A percentile compares a stretch with the other conserved stretches of the same genome.
Evolutionary conservation across 2,113 vertebrate genomes (phyloP).

Genomic region (Macquaria australasica): DNA sequence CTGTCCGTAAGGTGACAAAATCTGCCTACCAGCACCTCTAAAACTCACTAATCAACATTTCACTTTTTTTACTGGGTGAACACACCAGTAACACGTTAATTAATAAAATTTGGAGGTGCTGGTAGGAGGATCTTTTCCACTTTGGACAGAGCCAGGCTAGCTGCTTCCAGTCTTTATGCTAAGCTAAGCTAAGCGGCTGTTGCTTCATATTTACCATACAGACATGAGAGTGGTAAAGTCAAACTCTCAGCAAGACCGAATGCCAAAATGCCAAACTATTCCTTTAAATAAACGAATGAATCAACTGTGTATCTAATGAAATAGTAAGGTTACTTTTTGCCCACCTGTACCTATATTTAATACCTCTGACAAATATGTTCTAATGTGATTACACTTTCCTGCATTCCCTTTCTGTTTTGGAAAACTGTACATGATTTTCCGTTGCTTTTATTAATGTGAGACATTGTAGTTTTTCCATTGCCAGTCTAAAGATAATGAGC

Average conservation of each 20-base stretch:
- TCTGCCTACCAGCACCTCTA: not conserved
- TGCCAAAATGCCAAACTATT: not conserved
- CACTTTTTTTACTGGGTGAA: not conserved
- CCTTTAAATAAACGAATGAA: not conserved
- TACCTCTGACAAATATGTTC: not conserved
- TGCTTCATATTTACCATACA: not conserved
- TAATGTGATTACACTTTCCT: not conserved
- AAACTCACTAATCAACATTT: not conserved
- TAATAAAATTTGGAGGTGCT: not conserved
- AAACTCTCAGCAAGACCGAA: not conserved
- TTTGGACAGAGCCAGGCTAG: not conserved
- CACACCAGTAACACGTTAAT: not conserved
- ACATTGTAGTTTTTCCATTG: constrained; percentile 3
- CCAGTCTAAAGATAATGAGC: not conserved
- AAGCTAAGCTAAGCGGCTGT: not conserved
- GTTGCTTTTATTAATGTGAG: not conserved
- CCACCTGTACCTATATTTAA: not conserved
- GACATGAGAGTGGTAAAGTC: not conserved
- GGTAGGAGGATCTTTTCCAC: not conserved
- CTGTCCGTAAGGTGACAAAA: not conserved
- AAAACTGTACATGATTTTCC: not conserved
- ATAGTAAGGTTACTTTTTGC: not conserved
- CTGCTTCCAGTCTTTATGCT: not conserved
- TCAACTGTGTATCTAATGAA: not conserved
- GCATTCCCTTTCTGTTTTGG: not conserved